phyloP scores from a whole-genome alignment of 2,113 vertebrate species.

The Cichladusa arquata region DNA sequence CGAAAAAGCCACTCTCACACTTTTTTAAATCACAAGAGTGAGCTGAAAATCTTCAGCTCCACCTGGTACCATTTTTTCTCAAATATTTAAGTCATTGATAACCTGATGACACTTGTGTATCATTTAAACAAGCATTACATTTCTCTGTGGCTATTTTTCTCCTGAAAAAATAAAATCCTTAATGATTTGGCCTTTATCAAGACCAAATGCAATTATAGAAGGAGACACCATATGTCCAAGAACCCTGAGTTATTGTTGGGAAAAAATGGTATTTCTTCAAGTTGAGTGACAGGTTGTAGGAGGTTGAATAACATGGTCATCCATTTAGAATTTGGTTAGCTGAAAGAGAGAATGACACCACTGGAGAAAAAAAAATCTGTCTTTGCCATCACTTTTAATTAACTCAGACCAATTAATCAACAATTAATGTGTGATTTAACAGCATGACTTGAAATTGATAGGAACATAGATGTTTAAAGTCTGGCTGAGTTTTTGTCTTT shows the following conservation, averaged over 20 bases:
- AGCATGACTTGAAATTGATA: background rate
- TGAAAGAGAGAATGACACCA: background rate
- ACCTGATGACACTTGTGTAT: background rate
- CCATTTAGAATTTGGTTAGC: background rate
- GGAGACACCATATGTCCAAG: background rate
- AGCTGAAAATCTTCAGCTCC: background rate
- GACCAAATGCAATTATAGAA: slow-evolving; percentile 16
- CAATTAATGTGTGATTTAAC: background rate
- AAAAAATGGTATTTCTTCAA: slow-evolving; percentile 5
- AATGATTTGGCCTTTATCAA: background rate
- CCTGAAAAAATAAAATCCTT: background rate
- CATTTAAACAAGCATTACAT: background rate
- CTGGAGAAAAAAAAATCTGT: background rate
- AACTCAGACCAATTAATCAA: background rate
- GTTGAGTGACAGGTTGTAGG: background rate
- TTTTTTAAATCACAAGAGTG: background rate
- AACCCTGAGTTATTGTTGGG: background rate
- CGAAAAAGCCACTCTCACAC: no score
- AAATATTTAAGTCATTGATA: background rate
- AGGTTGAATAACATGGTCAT: slow-evolving; percentile 5
- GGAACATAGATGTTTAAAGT: background rate
- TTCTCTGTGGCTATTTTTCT: background rate
- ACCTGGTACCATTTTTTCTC: background rate
- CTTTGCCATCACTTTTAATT: background rate
- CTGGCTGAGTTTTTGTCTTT: background rate